Base-by-base conservation (phyloP, 2,113 vertebrate genomes). In the Hemiprocne comata region DNA sequence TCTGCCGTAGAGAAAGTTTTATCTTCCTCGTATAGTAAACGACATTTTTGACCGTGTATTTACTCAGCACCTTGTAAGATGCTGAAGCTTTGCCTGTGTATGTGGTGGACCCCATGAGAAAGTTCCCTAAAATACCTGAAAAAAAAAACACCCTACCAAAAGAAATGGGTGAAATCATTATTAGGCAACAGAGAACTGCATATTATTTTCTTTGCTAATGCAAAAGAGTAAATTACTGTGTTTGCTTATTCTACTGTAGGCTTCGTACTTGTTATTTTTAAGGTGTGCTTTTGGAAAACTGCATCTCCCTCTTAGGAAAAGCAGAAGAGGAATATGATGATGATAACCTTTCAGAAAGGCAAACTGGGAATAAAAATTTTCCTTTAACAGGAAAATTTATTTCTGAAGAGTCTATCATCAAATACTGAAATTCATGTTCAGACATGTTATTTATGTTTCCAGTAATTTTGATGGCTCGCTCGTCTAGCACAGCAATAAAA, bases 1-100 rank as follows among this genome's bases (percentile, higher is more conserved):
- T 91, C 81, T 94, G 90, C 93, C 86, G 51, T 83, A 80, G 96
- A 96, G 97, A 97, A 98, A 98, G 97, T 98, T 98, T 98, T 91
- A 94, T 90, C 87, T 95, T 94, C 96, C 94, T 80, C 80, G 3
- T 76, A 14, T 50, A 46, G 70, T 86, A 97, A 94, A 97, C 44
- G 95, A 46, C 29, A 28, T 92, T 95, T 97, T 85, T 83, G 90
- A 61, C 93, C n/a, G 6, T 76, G 44, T 96, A 86, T 98, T 97
- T 97, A 69, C 90, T 94, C 78, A 70, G 67, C 76, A 62, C 44
- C 70, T 71, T 90, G 60, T 58, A 90, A 97, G 96, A 87, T 96
- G 92, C 87, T 87, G 86, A 65, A 96, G 97, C 91, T 92, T 90
- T 24, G 48, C 28, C 57, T 58, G 40, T 31, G 54, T 58, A 55